Percentiles rank a stretch among this genome's conserved stretches.
phyloP scores from a whole-genome alignment of 2,113 vertebrate species.

The Seriola dumerili region DNA sequence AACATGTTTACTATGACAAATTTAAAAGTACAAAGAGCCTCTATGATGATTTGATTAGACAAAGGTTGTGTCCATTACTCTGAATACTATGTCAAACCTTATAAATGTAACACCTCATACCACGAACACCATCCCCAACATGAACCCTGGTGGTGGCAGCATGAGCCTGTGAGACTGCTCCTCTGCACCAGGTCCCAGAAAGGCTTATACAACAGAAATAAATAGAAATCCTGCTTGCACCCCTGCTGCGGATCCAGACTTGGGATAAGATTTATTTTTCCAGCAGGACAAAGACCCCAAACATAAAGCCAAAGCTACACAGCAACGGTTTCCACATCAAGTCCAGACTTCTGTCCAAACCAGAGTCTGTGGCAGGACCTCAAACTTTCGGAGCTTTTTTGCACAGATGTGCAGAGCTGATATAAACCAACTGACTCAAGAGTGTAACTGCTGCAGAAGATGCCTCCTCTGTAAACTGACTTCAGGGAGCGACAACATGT shows the following conservation, averaged over 20 bases:
- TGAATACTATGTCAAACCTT: neutral
- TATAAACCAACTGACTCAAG: neutral
- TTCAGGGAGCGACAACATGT: neutral
- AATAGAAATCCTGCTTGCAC: neutral
- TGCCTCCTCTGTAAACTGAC: neutral
- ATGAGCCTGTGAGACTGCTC: neutral
- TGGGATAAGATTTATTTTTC: conserved; percentile 28
- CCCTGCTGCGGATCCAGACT: neutral
- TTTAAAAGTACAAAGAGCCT: too few relatives aligned
- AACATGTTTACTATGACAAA: neutral
- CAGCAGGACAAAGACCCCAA: conserved; percentile 41
- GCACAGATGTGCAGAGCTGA: neutral
- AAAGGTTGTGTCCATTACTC: neutral
- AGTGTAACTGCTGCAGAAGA: neutral
- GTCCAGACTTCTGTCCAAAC: neutral
- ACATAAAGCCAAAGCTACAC: conserved; percentile 5
- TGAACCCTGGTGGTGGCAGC: neutral
- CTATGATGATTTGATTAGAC: too few relatives aligned
- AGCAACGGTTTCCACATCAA: neutral
- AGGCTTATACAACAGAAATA: neutral
- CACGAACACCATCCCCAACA: neutral
- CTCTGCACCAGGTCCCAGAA: too few relatives aligned
- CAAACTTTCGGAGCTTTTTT: neutral
- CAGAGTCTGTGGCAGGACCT: neutral
- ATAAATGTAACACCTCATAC: neutral